Conservation (phyloP, 2,113 vertebrate species). For the Athene noctua region DNA sequence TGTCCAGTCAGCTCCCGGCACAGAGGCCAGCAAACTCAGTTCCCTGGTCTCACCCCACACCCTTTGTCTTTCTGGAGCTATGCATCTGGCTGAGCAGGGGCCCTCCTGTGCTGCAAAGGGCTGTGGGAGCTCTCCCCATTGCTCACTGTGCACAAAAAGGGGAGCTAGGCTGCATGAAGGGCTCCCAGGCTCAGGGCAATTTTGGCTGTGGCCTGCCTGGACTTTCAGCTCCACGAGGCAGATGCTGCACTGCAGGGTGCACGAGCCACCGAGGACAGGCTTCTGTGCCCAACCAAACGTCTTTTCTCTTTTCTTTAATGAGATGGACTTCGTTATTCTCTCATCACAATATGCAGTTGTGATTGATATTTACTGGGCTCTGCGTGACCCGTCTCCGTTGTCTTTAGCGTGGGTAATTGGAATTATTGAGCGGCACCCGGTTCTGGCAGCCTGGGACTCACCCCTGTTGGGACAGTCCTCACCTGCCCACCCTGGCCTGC, state of each 20-base stretch:
- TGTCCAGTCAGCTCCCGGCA: neutral
- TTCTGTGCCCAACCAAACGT: neutral
- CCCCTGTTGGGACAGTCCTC: slow-evolving; percentile 19
- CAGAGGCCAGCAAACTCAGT: neutral
- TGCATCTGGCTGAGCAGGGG: neutral
- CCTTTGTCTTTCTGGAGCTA: neutral
- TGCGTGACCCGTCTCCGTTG: neutral
- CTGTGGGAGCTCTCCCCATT: neutral
- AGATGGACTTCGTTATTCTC: neutral
- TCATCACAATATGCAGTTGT: neutral
- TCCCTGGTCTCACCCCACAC: neutral
- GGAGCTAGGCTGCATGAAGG: rapidly evolving
- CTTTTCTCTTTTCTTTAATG: neutral
- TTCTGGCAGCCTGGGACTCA: neutral
- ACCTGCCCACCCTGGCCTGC: neutral
- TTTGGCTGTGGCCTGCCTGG: neutral
- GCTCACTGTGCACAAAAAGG: rapidly evolving
- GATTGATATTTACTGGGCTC: neutral
- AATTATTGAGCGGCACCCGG: neutral
- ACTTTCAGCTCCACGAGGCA: neutral
- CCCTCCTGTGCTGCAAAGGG: neutral
- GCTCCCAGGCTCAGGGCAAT: neutral
- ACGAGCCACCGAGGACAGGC: neutral
- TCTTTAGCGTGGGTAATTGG: slow-evolving; percentile 20
- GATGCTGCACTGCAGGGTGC: neutral